Evolutionary conservation across 2,888 invertebrate genomes (phyloP).

Genomic region (Protophormia terraenovae): DNA sequence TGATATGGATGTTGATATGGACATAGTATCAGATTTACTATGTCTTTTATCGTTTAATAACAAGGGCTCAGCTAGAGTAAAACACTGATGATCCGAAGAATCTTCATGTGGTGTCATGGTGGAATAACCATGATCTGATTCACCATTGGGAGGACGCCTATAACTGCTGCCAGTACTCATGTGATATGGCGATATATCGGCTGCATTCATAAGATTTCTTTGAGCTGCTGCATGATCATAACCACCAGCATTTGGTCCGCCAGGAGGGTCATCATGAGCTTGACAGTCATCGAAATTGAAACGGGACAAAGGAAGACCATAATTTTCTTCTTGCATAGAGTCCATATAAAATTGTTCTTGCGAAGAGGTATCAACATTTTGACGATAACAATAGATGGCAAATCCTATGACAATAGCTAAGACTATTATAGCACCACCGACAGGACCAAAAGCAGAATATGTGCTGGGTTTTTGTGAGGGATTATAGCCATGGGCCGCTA

Average conservation of each 20-base stretch:
- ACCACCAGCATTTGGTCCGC: conserved; percentile 81
- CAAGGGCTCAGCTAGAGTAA: conserved; percentile 86
- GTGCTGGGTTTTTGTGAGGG: conserved; percentile 80
- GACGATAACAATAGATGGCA: conserved; percentile 92
- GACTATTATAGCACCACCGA: conserved; percentile 92
- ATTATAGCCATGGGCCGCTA: conserved; percentile 78
- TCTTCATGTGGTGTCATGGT: conserved; percentile 97
- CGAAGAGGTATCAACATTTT: conserved; percentile 81
- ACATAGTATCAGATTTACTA: conserved; percentile 84
- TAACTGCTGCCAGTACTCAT: conserved; percentile 87
- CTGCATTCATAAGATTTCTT: conserved; percentile 85
- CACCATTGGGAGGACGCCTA: conserved; percentile 85
- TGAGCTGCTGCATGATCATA: conserved; percentile 77
- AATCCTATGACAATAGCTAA: conserved; percentile 90
- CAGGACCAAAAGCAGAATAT: conserved; percentile 91
- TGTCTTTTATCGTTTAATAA: conserved; percentile 82
- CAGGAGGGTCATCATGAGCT: conserved; percentile 78
- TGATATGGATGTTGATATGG: conserved; percentile 82
- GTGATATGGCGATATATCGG: conserved; percentile 90
- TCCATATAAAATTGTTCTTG: conserved; percentile 82
- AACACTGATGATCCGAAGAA: conserved; percentile 91
- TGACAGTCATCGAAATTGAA: conserved; percentile 87
- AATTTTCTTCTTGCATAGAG: conserved; percentile 82
- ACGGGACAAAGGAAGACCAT: conserved; percentile 87
- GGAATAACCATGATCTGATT: conserved; percentile 96